Percentiles rank a stretch among this genome's conserved stretches.
phyloP scores from a whole-genome alignment of 1,140 invertebrate genomes.

The Ceratosolen fusciceps region DNA sequence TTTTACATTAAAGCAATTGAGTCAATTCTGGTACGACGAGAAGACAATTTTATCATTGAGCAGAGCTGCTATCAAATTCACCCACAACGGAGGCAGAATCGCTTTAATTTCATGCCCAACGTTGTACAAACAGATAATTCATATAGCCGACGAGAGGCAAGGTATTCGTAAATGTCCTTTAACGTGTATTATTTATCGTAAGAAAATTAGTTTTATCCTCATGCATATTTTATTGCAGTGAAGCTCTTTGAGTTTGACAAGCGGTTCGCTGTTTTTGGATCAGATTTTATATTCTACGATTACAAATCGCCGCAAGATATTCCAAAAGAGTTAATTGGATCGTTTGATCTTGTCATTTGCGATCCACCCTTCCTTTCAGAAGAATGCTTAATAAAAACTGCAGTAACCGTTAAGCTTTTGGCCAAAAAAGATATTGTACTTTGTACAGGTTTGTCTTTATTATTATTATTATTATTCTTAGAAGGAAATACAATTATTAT shows the following conservation, averaged over 20 bases:
- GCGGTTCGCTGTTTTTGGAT: constrained; percentile 83
- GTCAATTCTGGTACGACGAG: constrained; percentile 96
- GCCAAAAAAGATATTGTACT: constrained; percentile 87
- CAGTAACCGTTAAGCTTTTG: constrained; percentile 84
- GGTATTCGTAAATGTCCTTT: constrained; percentile 41
- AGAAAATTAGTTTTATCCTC: constrained; percentile 33
- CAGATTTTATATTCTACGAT: constrained; percentile 91
- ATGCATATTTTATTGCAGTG: constrained; percentile 73
- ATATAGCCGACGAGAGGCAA: constrained; percentile 68
- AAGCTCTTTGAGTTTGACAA: constrained; percentile 86
- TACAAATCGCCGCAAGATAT: constrained; percentile 86
- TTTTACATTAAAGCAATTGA: constrained; percentile 90
- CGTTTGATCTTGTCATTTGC: constrained; percentile 89
- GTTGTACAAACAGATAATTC: constrained; percentile 80
- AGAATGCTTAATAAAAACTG: constrained; percentile 91
- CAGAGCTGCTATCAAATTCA: constrained; percentile 75
- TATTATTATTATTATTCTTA: too few species aligned
- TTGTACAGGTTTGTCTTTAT: constrained; percentile 83
- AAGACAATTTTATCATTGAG: constrained; percentile 80
- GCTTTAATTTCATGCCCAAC: constrained; percentile 93
- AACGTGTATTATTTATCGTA: constrained; percentile 16
- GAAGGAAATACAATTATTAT: not conserved
- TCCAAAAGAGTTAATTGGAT: constrained; percentile 73
- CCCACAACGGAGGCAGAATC: constrained; percentile 75
- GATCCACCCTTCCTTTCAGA: constrained; percentile 96